Conservation (phyloP, 2,113 vertebrate genomes). For the Craseonycteris thonglongyai region DNA sequence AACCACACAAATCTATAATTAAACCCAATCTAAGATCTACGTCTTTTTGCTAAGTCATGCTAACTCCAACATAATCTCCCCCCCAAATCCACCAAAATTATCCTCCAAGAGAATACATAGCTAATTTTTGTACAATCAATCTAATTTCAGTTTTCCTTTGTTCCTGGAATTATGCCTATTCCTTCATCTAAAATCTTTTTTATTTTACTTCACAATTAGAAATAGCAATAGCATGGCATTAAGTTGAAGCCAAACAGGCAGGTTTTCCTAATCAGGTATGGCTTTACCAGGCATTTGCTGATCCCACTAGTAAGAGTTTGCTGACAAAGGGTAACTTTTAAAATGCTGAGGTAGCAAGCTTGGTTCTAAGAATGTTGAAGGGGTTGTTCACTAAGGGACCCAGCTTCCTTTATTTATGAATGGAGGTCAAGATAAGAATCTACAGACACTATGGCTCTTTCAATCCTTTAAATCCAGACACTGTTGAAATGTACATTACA, state of each 20-base stretch:
- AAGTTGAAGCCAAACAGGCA: background rate
- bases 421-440: constrained; percentile 32
- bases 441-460: background rate
- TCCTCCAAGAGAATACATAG: background rate
- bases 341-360: constrained; percentile 23
- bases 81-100: background rate
- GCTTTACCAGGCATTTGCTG: background rate
- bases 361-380: background rate
- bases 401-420: constrained; percentile 19
- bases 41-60: background rate
- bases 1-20: background rate
- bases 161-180: background rate
- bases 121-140: background rate
- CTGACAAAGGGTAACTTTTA: background rate
- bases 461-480: background rate
- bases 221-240: constrained; percentile 12
- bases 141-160: background rate
- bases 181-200: background rate
- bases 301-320: background rate
- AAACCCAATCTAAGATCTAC: background rate
- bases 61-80: background rate
- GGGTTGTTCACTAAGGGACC: background rate
- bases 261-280: constrained; percentile 11
- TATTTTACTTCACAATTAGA: background rate
- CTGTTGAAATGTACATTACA: background rate